Conservation (phyloP, 2,113 vertebrate species). For the Bubo scandiacus region DNA sequence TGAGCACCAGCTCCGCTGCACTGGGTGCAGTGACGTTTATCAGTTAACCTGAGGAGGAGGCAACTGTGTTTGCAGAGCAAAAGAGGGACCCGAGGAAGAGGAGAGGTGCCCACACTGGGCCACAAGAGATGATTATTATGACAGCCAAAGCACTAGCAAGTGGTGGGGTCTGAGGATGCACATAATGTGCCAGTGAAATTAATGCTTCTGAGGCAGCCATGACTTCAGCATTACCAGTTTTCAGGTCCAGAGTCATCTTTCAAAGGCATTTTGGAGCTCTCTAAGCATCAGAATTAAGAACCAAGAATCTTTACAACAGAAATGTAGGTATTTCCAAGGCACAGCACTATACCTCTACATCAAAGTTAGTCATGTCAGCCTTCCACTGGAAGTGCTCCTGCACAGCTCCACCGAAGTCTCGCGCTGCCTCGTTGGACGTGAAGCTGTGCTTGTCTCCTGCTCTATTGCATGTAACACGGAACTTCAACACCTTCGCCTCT, state of each 20-base stretch:
- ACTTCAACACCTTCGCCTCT: constrained; percentile 74
- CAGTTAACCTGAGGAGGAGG: not conserved
- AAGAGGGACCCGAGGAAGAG: not conserved
- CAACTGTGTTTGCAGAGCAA: not conserved
- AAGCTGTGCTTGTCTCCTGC: constrained; percentile 95
- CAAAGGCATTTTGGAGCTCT: not conserved
- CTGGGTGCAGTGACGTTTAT: too few relatives aligned
- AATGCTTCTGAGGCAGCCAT: rapidly evolving
- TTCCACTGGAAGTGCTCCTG: constrained; percentile 98
- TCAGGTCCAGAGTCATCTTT: not conserved
- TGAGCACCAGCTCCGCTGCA: not conserved
- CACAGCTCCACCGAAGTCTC: constrained; percentile 94
- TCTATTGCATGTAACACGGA: constrained; percentile 93
- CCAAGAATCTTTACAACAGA: too few relatives aligned
- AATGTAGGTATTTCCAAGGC: not conserved
- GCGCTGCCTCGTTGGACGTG: constrained; percentile 92
- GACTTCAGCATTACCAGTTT: not conserved
- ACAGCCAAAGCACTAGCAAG: not conserved
- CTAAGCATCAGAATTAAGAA: not conserved
- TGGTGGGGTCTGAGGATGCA: not conserved
- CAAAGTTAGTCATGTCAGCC: constrained; percentile 98
- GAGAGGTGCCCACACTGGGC: not conserved
- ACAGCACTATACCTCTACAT: constrained; percentile 84
- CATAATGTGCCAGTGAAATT: rapidly evolving
- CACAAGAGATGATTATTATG: not conserved